Percentiles rank a stretch among this genome's conserved stretches.
Evolutionary conservation across 2,113 vertebrate genomes (phyloP).

Genomic region (Percina caprodes): DNA sequence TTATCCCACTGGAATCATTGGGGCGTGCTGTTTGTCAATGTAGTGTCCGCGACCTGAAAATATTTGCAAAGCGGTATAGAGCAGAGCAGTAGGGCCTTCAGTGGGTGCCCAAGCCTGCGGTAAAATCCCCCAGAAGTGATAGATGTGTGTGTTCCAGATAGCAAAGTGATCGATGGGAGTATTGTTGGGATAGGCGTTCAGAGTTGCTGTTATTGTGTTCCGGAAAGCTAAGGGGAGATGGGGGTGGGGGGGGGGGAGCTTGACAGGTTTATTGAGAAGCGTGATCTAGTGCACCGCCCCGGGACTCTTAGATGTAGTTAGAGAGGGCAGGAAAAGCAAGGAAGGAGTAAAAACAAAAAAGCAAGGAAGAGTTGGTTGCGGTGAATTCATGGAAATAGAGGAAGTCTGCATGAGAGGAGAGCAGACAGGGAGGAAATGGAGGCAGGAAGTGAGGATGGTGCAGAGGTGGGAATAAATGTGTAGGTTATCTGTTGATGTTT

Average conservation of each 20-base stretch:
- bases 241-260: conserved; percentile 13
- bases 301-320: conserved; percentile 76
- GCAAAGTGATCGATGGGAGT: conserved; percentile 71
- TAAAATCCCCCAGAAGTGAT: conserved; percentile 53
- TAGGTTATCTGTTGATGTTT: conserved; percentile 76
- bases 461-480: conserved; percentile 73
- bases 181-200: conserved; percentile 64
- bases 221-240: conserved; percentile 50
- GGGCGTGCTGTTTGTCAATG: not conserved
- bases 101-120: conserved; percentile 26
- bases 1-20: not conserved
- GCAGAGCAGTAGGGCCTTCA: conserved; percentile 23
- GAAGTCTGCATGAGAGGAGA: conserved; percentile 36
- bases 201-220: conserved; percentile 76
- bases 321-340: conserved; percentile 47
- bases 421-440: conserved; percentile 24
- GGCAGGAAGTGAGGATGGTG: conserved; percentile 63
- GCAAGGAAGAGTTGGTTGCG: not conserved
- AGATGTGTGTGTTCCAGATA: conserved; percentile 65
- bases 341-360: not conserved
- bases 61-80: conserved; percentile 23
- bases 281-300: conserved; percentile 79
- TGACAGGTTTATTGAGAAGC: conserved; percentile 81
- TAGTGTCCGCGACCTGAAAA: conserved; percentile 1
- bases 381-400: conserved; percentile 36